These are phyloP conservation scores for Drosophila subobscura DNA, from an alignment of 1,140 invertebrate genomes.

Conservation along the genomic window DNA sequence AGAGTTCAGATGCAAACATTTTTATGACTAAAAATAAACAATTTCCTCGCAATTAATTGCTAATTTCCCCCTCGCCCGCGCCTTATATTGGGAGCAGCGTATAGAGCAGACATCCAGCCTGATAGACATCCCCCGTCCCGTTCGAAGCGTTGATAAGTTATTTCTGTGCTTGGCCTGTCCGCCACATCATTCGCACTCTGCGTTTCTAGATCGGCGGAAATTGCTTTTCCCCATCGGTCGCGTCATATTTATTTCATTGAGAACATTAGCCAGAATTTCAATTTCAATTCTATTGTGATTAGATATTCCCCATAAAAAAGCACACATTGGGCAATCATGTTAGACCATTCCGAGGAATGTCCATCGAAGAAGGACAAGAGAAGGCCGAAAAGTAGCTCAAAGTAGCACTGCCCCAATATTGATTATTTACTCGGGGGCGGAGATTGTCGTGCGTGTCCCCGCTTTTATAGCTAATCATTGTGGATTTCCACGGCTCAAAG, in stretches of 20 bases:
- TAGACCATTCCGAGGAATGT: constrained; percentile 5
- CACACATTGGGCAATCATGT: constrained; percentile 33
- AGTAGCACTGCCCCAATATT: constrained; percentile 45
- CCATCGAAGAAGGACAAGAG: constrained; percentile 8
- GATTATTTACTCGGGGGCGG: constrained; percentile 48
- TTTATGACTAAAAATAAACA: constrained; percentile 77
- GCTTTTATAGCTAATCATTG: constrained; percentile 54
- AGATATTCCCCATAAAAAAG: constrained; percentile 4
- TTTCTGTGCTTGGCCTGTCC: constrained; percentile 53
- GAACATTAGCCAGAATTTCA: constrained; percentile 73
- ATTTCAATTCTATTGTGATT: constrained; percentile 23
- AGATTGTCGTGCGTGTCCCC: constrained; percentile 58
- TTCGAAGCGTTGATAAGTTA: constrained; percentile 57
- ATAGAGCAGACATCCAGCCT: constrained; percentile 35
- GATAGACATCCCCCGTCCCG: constrained; percentile 17
- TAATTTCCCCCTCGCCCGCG: constrained; percentile 33
- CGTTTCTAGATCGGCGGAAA: constrained; percentile 61
- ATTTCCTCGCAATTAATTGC: constrained; percentile 28
- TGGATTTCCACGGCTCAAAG: constrained; percentile 57
- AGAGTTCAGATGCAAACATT: constrained; percentile 67
- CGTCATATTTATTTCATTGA: constrained; percentile 77
- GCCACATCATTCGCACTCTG: constrained; percentile 58
- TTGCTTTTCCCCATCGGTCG: constrained; percentile 63
- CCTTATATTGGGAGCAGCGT: constrained; percentile 27
- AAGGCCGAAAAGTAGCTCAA: constrained; percentile 59